A percentile compares a stretch with the other conserved stretches of the same genome.
Conservation (phyloP, 2,797 vertebrate species). For the Mycteria americana region DNA sequence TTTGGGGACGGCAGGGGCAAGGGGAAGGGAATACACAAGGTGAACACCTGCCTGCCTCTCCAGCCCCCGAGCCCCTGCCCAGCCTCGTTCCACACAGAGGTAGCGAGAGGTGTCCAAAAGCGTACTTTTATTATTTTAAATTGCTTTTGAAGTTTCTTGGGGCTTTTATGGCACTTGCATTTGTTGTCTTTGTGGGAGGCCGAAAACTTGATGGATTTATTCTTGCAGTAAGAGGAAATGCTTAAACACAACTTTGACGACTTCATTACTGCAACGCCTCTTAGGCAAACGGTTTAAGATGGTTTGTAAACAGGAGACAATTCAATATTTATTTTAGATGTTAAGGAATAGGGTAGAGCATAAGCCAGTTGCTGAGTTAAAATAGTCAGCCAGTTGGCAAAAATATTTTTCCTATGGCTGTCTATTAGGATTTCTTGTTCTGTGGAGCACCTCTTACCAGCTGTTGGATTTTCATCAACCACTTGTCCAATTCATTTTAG, state of each 20-base stretch:
- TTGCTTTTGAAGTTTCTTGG: slow-evolving; percentile 15
- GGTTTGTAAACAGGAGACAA: slow-evolving; percentile 15
- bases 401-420: neutral
- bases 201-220: slow-evolving; percentile 32
- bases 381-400: neutral
- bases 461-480: neutral
- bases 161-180: neutral
- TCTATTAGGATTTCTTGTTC: neutral
- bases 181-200: slow-evolving; percentile 13
- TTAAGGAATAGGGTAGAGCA: neutral
- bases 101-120: neutral
- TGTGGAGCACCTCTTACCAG: neutral
- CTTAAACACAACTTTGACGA: slow-evolving; percentile 8
- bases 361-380: neutral
- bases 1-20: neutral
- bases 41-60: neutral
- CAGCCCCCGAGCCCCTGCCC: rapidly evolving
- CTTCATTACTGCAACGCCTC: neutral
- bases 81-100: neutral
- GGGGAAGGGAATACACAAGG: neutral
- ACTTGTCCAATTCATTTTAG: neutral
- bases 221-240: slow-evolving; percentile 22
- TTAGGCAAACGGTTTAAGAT: slow-evolving; percentile 19
- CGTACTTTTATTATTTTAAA: neutral
- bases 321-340: slow-evolving; percentile 38